These are phyloP conservation scores for Oxyruncus cristatus DNA, from an alignment of 2,113 vertebrate genomes.

Conservation along the genomic window DNA sequence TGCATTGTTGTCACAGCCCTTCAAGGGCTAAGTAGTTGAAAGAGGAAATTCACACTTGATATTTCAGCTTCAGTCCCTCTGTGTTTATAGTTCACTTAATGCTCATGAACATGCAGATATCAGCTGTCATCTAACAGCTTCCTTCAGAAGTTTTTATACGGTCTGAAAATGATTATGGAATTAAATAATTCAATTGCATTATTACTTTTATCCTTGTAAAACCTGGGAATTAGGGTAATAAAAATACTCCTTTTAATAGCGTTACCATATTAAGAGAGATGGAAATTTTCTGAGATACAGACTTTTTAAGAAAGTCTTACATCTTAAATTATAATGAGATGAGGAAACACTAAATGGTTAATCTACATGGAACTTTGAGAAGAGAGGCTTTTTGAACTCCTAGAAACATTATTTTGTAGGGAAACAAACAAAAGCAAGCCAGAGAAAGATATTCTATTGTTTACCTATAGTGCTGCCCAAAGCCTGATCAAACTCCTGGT, in stretches of 20 bases:
- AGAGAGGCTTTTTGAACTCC: neutral
- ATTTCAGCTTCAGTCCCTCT: neutral
- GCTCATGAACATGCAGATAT: neutral
- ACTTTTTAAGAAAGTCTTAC: neutral
- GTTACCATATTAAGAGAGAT: neutral
- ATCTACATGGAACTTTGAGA: neutral
- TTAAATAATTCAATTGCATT: conserved; percentile 13
- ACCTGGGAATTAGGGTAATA: neutral
- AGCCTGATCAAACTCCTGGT: neutral
- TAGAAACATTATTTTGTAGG: neutral
- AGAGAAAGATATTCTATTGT: neutral
- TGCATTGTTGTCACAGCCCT: neutral
- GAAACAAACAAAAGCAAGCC: neutral
- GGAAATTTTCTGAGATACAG: neutral
- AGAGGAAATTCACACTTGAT: neutral
- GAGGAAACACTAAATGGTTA: neutral
- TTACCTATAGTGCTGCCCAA: neutral
- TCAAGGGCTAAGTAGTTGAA: neutral
- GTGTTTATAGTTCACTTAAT: neutral
- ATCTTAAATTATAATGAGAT: neutral
- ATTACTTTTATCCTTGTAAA: neutral
- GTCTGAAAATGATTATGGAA: neutral
- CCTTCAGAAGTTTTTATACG: neutral
- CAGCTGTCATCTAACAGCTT: conserved; percentile 1
- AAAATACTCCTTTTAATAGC: neutral